phyloP scores from a whole-genome alignment of 2,797 vertebrate species.

The Microchirus variegatus region DNA sequence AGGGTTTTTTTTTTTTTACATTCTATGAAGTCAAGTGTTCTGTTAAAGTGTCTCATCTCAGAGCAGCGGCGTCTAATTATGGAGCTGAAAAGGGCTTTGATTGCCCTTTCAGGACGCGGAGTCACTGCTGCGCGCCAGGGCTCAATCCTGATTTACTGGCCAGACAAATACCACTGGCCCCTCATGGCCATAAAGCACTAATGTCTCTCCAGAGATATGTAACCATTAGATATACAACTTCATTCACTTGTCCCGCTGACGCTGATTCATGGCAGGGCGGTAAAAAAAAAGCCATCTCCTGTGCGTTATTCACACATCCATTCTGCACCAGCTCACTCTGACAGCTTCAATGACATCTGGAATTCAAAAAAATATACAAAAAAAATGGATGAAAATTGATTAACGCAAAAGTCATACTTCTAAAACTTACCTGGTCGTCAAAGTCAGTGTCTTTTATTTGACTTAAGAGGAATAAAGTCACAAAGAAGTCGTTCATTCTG shows the following conservation, averaged over 20 bases:
- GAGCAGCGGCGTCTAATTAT: conserved; percentile 67
- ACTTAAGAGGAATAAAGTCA: conserved; percentile 52
- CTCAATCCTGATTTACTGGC: conserved; percentile 64
- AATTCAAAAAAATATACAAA: conserved; percentile 40
- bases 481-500: conserved; percentile 24
- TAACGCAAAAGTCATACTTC: conserved; percentile 45
- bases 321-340: conserved; percentile 43
- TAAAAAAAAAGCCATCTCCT: conserved; percentile 68
- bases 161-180: conserved; percentile 75
- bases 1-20: conserved; percentile 57
- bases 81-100: conserved; percentile 57
- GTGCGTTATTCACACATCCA: conserved; percentile 61
- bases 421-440: conserved; percentile 46
- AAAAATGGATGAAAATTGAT: conserved; percentile 46
- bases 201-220: conserved; percentile 68
- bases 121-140: conserved; percentile 56
- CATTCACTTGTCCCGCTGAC: conserved; percentile 56
- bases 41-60: conserved; percentile 55
- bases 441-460: conserved; percentile 61
- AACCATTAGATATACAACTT: conserved; percentile 77
- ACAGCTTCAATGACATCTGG: conserved; percentile 55
- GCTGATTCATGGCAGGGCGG: conserved; percentile 70
- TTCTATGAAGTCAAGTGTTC: conserved; percentile 50
- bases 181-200: conserved; percentile 64
- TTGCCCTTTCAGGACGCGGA: conserved; percentile 67